Conservation (phyloP, 2,797 vertebrate species). For the Hipposideros larvatus region DNA sequence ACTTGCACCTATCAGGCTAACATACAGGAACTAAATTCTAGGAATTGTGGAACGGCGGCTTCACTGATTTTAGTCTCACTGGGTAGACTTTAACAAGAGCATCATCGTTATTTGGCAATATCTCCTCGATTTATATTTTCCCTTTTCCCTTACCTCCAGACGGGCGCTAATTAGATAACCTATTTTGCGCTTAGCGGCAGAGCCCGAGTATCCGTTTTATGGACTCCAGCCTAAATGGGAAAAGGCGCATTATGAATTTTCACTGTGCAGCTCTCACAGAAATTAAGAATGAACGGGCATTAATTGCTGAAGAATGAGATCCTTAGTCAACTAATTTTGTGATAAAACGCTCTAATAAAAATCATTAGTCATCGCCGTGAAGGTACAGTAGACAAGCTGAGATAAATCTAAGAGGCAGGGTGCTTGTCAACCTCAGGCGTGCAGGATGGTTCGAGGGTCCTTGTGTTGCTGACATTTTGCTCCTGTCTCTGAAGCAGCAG, state of each 20-base stretch:
- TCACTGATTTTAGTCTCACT: not conserved
- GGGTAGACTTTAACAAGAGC: not conserved
- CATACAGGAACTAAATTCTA: not conserved
- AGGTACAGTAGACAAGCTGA: conserved; percentile 5
- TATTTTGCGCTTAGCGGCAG: conserved; percentile 44
- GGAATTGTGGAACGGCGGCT: not conserved
- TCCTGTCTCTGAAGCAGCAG: not conserved
- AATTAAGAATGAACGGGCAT: conserved; percentile 73
- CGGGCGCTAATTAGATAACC: conserved; percentile 51
- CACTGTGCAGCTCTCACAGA: conserved; percentile 49
- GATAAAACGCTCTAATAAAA: conserved; percentile 65
- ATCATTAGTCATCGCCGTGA: conserved; percentile 59
- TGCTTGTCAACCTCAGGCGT: not conserved
- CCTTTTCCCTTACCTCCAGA: conserved; percentile 54
- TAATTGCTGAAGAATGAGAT: conserved; percentile 76
- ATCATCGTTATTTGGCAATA: conserved; percentile 4
- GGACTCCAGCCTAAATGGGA: not conserved
- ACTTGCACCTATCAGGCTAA: not conserved
- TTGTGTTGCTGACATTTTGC: not conserved
- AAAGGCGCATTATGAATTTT: conserved; percentile 38
- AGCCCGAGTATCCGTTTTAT: conserved; percentile 24
- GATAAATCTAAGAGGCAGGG: conserved; percentile 2
- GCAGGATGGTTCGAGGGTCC: not conserved
- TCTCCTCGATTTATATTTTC: conserved; percentile 45
- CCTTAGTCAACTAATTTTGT: conserved; percentile 65